Conservation (phyloP, 1,140 invertebrate species). For the Drosophila repleta region DNA sequence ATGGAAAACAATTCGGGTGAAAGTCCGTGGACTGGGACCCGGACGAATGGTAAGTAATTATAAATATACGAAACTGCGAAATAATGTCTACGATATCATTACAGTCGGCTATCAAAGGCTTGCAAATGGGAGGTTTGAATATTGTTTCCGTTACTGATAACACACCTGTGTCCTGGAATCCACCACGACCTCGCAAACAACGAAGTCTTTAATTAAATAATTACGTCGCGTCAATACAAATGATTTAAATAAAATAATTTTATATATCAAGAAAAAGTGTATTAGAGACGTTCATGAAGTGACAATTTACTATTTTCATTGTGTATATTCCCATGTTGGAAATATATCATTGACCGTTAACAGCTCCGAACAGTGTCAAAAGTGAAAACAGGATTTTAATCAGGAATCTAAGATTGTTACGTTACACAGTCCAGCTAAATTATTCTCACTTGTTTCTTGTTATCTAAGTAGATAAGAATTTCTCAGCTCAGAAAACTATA, state of each 20-base stretch:
- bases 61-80: not conserved
- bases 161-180: slow-evolving; percentile 92
- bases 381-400: too few relatives aligned
- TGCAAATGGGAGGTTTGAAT: slow-evolving; percentile 94
- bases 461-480: too few relatives aligned
- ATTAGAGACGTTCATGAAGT: too few relatives aligned
- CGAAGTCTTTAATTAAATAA: slow-evolving; percentile 87
- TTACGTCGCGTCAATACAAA: not conserved
- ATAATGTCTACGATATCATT: slow-evolving; percentile 51
- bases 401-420: too few relatives aligned
- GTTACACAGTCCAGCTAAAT: too few relatives aligned
- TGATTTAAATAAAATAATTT: slow-evolving; percentile 1
- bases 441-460: too few relatives aligned
- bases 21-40: slow-evolving; percentile 92
- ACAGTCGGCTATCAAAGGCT: slow-evolving; percentile 95
- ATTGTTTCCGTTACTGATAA: slow-evolving; percentile 96
- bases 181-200: slow-evolving; percentile 90
- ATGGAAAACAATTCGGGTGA: slow-evolving; percentile 89
- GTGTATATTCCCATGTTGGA: too few relatives aligned
- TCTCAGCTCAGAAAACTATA: too few relatives aligned
- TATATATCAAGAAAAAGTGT: not conserved
- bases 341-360: too few relatives aligned
- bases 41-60: slow-evolving; percentile 90
- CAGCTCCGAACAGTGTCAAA: too few relatives aligned
- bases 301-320: too few relatives aligned